Evolutionary conservation across 2,888 invertebrate species (phyloP).

Genomic region (Aphidoletes aphidimyza): DNA sequence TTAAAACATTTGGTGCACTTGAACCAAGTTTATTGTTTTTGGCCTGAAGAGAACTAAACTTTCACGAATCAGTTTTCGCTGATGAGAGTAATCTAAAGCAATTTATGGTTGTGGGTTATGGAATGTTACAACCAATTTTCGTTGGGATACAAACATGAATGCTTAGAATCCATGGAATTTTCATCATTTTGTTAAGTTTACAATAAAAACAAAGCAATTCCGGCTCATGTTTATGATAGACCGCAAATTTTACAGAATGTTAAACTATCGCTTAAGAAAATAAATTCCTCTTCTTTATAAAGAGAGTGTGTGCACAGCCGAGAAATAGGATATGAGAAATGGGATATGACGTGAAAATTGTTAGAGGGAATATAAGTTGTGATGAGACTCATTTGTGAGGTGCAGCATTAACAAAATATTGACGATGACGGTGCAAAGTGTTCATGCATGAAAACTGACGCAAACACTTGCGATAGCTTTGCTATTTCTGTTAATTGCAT

Average conservation of each 20-base stretch:
- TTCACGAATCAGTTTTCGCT: background rate
- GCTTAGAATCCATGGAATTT: background rate
- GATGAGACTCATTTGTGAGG: background rate
- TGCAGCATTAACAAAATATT: no score
- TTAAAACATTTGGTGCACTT: no score
- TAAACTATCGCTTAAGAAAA: background rate
- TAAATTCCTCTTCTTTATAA: no score
- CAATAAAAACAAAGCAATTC: background rate
- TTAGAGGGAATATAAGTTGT: background rate
- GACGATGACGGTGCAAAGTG: background rate
- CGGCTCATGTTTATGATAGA: conserved; percentile 9
- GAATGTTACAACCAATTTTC: conserved; percentile 9
- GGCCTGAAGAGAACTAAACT: no score
- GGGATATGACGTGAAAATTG: background rate
- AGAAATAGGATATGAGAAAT: no score
- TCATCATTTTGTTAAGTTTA: background rate
- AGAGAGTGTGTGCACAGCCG: no score
- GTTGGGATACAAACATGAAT: background rate
- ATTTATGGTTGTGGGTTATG: background rate
- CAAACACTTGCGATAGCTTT: background rate
- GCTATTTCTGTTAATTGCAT: background rate
- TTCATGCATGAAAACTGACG: background rate
- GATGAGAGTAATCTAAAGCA: background rate
- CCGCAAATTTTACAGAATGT: background rate
- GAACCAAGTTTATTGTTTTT: no score